Percentiles rank a stretch among this genome's conserved stretches.
phyloP scores from a whole-genome alignment of 2,888 invertebrate genomes.

The Cryptus armator region DNA sequence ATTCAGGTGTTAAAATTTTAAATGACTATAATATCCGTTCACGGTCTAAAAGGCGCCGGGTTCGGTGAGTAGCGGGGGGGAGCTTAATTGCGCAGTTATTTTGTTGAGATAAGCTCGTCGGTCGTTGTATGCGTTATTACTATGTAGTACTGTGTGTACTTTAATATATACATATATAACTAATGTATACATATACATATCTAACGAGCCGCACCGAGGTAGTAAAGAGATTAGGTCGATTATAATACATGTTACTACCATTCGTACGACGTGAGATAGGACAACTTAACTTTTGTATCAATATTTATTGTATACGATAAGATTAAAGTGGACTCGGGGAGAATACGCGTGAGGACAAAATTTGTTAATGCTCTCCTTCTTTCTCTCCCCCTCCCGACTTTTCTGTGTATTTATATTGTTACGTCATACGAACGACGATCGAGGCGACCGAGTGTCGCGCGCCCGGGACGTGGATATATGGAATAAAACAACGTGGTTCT shows the following conservation, averaged over 20 bases:
- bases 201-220: conserved; percentile 48
- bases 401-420: conserved; percentile 81
- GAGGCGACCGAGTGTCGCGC: conserved; percentile 70
- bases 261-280: conserved; percentile 74
- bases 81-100: conserved; percentile 80
- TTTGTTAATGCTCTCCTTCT: conserved; percentile 77
- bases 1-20: conserved; percentile 46
- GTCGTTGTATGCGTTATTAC: conserved; percentile 37
- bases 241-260: conserved; percentile 77
- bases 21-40: conserved; percentile 60
- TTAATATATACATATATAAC: background rate
- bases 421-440: conserved; percentile 75
- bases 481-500: conserved; percentile 78
- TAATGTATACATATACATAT: conserved; percentile 42
- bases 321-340: conserved; percentile 74
- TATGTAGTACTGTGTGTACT: conserved; percentile 16
- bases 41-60: conserved; percentile 57
- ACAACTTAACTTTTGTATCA: conserved; percentile 81
- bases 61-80: conserved; percentile 51
- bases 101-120: conserved; percentile 77
- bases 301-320: conserved; percentile 84
- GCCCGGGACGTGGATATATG: conserved; percentile 69
- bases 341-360: conserved; percentile 65
- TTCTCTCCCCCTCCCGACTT: conserved; percentile 33
- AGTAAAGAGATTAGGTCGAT: conserved; percentile 79